Evolutionary conservation across 1,140 invertebrate genomes (phyloP).

Genomic region (Druon quercuslanigerum): DNA sequence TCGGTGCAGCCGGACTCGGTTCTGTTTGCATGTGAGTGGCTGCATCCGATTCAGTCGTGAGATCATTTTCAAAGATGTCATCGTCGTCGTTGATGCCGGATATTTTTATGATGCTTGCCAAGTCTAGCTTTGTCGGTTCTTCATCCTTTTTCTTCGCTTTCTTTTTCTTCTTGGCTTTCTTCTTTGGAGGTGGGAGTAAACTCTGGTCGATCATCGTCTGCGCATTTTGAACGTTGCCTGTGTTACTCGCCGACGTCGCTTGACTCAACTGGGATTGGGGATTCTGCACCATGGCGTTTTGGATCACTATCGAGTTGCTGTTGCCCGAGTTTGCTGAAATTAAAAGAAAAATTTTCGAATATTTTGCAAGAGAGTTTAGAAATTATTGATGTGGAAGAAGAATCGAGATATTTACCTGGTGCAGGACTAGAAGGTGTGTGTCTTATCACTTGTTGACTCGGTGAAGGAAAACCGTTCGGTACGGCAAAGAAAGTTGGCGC

Average conservation of each 20-base stretch:
- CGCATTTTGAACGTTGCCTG: constrained; percentile 55
- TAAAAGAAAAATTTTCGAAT: too few species aligned
- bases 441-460: constrained; percentile 71
- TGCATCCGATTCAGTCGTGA: constrained; percentile 62
- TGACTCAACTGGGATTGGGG: constrained; percentile 70
- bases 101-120: constrained; percentile 78
- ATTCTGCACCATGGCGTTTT: constrained; percentile 74
- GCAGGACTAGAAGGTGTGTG: constrained; percentile 73
- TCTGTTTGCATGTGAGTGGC: constrained; percentile 53
- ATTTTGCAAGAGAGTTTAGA: too few species aligned
- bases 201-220: constrained; percentile 68
- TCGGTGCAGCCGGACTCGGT: constrained; percentile 43
- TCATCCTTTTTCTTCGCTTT: constrained; percentile 77
- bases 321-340: constrained; percentile 65
- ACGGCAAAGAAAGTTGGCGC: constrained; percentile 73
- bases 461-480: constrained; percentile 71
- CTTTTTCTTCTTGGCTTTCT: constrained; percentile 74
- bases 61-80: constrained; percentile 71
- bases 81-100: constrained; percentile 77
- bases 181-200: constrained; percentile 72
- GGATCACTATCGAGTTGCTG: constrained; percentile 71
- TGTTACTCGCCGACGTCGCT: constrained; percentile 59
- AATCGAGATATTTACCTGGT: constrained; percentile 61
- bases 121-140: constrained; percentile 74
- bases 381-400: background rate